Percentiles rank a stretch among this genome's conserved stretches.
Conservation (phyloP, 1,140 invertebrate species). For the Marisa cornuarietis region DNA sequence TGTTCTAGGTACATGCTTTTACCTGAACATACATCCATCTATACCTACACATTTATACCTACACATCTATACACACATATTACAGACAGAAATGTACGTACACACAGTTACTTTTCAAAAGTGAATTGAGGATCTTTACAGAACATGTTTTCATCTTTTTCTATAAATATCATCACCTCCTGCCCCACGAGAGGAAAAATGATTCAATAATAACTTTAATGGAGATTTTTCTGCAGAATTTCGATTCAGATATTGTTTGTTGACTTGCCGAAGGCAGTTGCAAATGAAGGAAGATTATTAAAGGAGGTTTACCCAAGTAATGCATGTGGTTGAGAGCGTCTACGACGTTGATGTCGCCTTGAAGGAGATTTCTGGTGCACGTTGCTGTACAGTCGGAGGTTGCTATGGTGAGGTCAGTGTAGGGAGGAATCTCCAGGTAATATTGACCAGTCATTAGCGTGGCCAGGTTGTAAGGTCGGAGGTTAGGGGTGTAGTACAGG, state of each 20-base stretch:
- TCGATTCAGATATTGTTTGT: not conserved
- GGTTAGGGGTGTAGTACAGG: conserved; percentile 35
- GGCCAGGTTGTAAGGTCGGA: conserved; percentile 31
- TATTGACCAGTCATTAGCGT: conserved; percentile 28
- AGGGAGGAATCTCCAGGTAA: conserved; percentile 34
- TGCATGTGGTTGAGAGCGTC: conserved; percentile 33
- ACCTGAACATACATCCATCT: not conserved
- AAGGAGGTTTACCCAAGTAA: conserved; percentile 37
- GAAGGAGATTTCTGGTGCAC: conserved; percentile 22
- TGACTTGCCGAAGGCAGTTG: not conserved
- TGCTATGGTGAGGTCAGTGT: not conserved
- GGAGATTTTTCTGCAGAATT: not conserved
- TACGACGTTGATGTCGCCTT: conserved; percentile 15
- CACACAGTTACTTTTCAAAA: not conserved
- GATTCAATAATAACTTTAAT: not conserved
- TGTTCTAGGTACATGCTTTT: conserved; percentile 2
- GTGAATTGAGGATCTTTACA: not conserved
- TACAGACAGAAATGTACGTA: not conserved
- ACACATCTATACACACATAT: not conserved
- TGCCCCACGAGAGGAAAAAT: not conserved
- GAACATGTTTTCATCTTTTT: not conserved
- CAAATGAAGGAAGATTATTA: not conserved
- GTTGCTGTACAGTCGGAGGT: conserved; percentile 21
- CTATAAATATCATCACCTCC: not conserved
- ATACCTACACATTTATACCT: not conserved